Evolutionary conservation across 37 sponge, comb jelly and placozoan species (phyloP).

Genomic region (Beroe ovata): DNA sequence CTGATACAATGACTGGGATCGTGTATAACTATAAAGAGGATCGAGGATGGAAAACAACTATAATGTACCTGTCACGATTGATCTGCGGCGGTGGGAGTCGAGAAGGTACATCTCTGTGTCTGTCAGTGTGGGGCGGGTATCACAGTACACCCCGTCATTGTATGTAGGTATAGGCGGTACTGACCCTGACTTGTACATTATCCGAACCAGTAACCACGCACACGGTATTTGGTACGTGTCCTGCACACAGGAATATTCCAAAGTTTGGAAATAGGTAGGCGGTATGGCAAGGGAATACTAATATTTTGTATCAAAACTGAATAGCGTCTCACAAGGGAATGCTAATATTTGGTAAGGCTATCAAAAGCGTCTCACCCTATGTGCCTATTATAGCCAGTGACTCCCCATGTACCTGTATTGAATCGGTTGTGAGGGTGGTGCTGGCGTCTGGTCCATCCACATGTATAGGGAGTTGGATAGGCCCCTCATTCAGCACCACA

Average conservation of each 20-base stretch:
- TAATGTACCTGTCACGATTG: conserved; percentile 4
- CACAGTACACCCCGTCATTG: conserved; percentile 52
- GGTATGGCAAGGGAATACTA: too few relatives aligned
- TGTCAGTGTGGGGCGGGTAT: conserved; percentile 1
- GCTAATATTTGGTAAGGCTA: too few relatives aligned
- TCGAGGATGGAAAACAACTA: background rate
- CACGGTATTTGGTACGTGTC: conserved; percentile 4
- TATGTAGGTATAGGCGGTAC: conserved; percentile 9
- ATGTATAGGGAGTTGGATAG: conserved; percentile 12
- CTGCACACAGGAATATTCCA: too few relatives aligned
- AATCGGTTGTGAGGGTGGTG: background rate
- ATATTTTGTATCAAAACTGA: too few relatives aligned
- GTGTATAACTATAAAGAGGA: background rate
- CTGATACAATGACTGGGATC: background rate
- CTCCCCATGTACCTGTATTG: background rate
- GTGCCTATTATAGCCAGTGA: background rate
- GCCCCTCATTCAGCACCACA: conserved; percentile 23
- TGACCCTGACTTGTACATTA: conserved; percentile 11
- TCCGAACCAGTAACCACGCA: conserved; percentile 10
- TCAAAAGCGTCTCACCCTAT: too few relatives aligned
- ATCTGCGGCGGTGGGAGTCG: conserved; percentile 23
- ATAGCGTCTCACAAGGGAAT: too few relatives aligned
- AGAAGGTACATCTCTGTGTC: conserved; percentile 5
- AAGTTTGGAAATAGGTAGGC: too few relatives aligned
- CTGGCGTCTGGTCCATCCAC: conserved; percentile 38